Percentiles rank a stretch among this genome's conserved stretches.
phyloP scores from a whole-genome alignment of 2,888 invertebrate species.

The Hyles lineata region DNA sequence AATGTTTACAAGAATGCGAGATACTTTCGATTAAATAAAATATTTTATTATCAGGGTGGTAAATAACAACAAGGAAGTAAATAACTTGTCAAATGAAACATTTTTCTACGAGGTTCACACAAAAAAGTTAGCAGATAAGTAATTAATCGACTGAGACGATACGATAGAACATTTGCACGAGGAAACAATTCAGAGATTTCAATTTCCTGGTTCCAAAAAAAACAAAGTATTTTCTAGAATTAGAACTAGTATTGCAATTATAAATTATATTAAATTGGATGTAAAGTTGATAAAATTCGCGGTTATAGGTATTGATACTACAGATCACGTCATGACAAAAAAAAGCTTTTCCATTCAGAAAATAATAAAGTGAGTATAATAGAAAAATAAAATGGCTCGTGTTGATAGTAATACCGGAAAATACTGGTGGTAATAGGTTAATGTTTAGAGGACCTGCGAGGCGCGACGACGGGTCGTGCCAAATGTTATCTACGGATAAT shows the following conservation, averaged over 20 bases:
- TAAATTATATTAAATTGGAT: background rate
- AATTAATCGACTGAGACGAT: background rate
- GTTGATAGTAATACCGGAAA: constrained; percentile 14
- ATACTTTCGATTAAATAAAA: background rate
- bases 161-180: constrained; percentile 9
- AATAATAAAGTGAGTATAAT: background rate
- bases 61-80: background rate
- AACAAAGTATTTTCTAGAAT: background rate
- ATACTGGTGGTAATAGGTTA: constrained; percentile 41
- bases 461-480: constrained; percentile 37
- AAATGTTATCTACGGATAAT: constrained; percentile 39
- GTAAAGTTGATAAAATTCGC: background rate
- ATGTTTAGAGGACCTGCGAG: constrained; percentile 36
- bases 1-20: background rate
- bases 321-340: background rate
- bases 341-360: constrained; percentile 10
- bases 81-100: background rate
- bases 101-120: background rate
- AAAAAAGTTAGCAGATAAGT: background rate
- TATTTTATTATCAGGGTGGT: background rate
- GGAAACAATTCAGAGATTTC: background rate
- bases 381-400: constrained; percentile 19
- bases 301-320: constrained; percentile 12
- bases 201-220: constrained; percentile 19
- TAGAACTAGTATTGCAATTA: background rate